Evolutionary conservation across 2,113 vertebrate genomes (phyloP).

Genomic region (Callithrix jacchus): DNA sequence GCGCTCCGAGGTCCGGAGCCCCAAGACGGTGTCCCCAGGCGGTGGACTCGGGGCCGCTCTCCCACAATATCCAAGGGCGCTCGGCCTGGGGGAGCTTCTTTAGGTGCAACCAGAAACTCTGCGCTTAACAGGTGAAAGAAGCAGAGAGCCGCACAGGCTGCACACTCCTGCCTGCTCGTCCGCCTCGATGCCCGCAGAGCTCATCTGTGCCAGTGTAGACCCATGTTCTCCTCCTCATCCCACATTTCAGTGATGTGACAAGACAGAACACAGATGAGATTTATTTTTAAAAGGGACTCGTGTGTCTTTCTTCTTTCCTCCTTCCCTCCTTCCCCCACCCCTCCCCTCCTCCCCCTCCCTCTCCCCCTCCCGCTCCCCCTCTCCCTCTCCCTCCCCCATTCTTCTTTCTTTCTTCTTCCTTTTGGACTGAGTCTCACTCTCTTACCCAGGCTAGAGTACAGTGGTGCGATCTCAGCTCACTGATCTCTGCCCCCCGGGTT

Average conservation of each 20-base stretch:
- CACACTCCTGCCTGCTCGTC: background rate
- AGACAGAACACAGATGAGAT: background rate
- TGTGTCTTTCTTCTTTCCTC: background rate
- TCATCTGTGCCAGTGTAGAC: accelerated
- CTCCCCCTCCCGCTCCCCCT: too few species aligned
- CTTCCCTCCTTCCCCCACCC: accelerated
- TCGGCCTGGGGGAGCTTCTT: accelerated
- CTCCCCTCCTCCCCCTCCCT: accelerated
- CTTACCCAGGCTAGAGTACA: too few species aligned
- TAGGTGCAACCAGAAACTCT: background rate
- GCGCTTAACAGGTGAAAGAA: background rate
- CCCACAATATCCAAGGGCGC: background rate
- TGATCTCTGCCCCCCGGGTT: too few species aligned
- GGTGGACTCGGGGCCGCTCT: accelerated
- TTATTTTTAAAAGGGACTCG: background rate
- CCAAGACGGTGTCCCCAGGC: accelerated
- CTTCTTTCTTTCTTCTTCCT: too few species aligned
- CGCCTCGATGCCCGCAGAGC: background rate
- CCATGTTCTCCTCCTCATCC: background rate
- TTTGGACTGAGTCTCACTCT: too few species aligned
- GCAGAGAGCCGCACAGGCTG: accelerated
- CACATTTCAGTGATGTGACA: background rate
- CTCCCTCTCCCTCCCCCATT: too few species aligned
- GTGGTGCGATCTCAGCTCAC: too few species aligned
- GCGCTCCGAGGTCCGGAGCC: background rate